Conservation (phyloP, 2,113 vertebrate species). For the Rhinolophus ferrumequinum region DNA sequence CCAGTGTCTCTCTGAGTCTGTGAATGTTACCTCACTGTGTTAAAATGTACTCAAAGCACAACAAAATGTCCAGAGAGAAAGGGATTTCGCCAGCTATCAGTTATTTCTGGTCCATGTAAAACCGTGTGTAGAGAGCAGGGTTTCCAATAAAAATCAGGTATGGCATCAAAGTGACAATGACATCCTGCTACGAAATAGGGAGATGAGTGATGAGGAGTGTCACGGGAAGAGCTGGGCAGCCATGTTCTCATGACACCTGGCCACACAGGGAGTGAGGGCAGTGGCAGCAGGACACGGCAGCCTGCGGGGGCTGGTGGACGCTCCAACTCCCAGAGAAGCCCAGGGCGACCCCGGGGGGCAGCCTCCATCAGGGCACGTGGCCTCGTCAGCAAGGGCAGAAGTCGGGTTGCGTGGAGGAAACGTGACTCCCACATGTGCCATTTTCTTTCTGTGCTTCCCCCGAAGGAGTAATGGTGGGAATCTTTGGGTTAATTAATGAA, state of each 20-base stretch:
- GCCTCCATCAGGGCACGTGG: background rate
- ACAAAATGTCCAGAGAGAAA: background rate
- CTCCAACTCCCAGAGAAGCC: too few species aligned
- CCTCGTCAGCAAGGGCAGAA: rapidly evolving
- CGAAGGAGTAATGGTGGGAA: background rate
- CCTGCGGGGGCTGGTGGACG: background rate
- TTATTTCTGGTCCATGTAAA: conserved; percentile 44
- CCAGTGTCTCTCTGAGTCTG: background rate
- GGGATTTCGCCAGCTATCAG: conserved; percentile 14
- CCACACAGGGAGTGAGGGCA: too few species aligned
- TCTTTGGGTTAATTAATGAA: background rate
- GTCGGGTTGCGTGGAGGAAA: background rate
- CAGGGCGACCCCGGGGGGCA: rapidly evolving
- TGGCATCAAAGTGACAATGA: background rate
- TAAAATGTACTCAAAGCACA: conserved; percentile 44
- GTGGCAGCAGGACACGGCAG: background rate
- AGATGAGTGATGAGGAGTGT: background rate
- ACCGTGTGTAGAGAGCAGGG: background rate
- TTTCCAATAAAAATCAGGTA: background rate
- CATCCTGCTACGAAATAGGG: background rate
- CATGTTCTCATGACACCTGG: rapidly evolving
- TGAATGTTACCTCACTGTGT: conserved; percentile 1
- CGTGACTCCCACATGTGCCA: background rate
- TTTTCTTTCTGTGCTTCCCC: background rate
- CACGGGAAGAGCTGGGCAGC: background rate